Conservation (phyloP, 2,797 vertebrate species). For the Cottoperca gobio region DNA sequence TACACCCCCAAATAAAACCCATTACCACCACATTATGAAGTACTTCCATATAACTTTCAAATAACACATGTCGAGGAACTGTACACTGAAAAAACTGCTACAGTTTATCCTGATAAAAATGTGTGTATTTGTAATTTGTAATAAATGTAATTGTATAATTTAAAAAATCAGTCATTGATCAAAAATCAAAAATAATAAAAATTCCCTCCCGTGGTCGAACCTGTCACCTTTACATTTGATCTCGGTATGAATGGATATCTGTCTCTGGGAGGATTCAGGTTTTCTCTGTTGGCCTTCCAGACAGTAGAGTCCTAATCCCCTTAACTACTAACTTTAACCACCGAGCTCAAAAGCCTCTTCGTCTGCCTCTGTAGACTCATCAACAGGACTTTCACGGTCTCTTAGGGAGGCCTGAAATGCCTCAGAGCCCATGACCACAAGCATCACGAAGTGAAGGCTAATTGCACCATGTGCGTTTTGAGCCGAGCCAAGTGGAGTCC, state of each 20-base stretch:
- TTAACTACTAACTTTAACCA: conserved; percentile 28
- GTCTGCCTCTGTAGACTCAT: conserved; percentile 5
- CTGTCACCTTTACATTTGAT: too few relatives aligned
- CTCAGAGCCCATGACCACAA: conserved; percentile 52
- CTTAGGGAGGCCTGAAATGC: conserved; percentile 37
- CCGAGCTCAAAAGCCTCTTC: neutral
- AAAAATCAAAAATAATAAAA: too few relatives aligned
- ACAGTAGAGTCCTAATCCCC: conserved; percentile 3
- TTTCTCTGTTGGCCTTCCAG: neutral
- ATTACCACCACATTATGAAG: too few relatives aligned
- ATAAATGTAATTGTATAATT: too few relatives aligned
- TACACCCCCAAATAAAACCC: too few relatives aligned
- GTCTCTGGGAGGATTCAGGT: neutral
- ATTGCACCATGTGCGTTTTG: conserved; percentile 40
- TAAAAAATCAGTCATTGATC: too few relatives aligned
- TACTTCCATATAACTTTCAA: too few relatives aligned
- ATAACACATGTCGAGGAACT: too few relatives aligned
- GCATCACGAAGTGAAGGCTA: conserved; percentile 27
- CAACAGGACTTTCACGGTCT: conserved; percentile 14
- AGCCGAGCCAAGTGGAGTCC: neutral
- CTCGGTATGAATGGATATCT: neutral
- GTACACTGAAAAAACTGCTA: too few relatives aligned
- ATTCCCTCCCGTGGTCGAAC: too few relatives aligned
- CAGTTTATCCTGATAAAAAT: too few relatives aligned
- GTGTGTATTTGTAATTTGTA: too few relatives aligned